Evolutionary conservation across 35 echinoderm and acorn worm genomes (phyloP).

Genomic region (Ophioderma brevispina): DNA sequence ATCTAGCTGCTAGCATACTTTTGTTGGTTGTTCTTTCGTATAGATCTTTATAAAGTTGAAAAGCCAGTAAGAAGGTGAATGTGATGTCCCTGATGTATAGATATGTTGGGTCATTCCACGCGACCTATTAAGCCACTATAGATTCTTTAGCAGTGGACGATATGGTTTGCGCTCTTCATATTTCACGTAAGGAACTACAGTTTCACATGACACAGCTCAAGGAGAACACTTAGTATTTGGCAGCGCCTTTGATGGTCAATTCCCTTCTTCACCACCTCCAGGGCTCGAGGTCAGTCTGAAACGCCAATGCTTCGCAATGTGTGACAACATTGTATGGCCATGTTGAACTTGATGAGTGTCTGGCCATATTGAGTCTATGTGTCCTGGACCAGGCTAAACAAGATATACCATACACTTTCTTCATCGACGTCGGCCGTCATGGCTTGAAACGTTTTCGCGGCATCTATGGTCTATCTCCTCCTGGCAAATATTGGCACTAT

Average conservation of each 20-base stretch:
- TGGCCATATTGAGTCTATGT: conserved; percentile 12
- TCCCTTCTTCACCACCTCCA: conserved; percentile 7
- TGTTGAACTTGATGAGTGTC: conserved; percentile 3
- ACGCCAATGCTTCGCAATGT: neutral
- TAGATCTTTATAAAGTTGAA: conserved; percentile 29
- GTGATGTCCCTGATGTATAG: neutral
- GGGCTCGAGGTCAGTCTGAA: neutral
- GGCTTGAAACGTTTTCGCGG: no score
- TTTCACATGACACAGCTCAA: conserved; percentile 14
- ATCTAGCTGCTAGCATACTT: conserved; percentile 21
- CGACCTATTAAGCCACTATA: neutral
- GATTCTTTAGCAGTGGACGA: conserved; percentile 5
- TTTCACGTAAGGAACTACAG: neutral
- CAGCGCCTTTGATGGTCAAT: conserved; percentile 4
- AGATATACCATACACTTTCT: no score
- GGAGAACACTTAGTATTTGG: neutral
- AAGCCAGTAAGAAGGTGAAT: conserved; percentile 2
- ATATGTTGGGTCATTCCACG: conserved; percentile 19
- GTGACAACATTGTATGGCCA: conserved; percentile 13
- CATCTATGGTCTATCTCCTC: no score
- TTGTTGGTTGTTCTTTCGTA: neutral
- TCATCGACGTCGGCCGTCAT: no score
- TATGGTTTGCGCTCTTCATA: neutral
- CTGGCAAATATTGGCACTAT: no score
- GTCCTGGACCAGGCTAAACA: no score